Conservation (phyloP, 2,888 invertebrate species). For the Tromatobia lineatoria region DNA sequence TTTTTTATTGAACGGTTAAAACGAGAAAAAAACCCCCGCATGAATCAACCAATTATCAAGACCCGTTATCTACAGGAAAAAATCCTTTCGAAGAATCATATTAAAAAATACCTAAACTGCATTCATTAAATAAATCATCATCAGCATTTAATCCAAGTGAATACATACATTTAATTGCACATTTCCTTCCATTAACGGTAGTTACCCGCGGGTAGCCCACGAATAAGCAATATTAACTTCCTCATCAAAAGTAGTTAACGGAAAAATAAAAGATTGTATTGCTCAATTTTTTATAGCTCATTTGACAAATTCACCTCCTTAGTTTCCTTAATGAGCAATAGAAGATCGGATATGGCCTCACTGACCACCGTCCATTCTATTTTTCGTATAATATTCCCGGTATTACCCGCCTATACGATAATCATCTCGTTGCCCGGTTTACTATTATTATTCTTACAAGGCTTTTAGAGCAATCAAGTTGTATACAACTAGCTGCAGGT, state of each 20-base stretch:
- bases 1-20: not conserved
- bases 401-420: slow-evolving; percentile 24
- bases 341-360: not conserved
- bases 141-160: not conserved
- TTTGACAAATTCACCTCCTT: not conserved
- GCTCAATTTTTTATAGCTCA: not conserved
- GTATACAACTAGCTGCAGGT: not conserved
- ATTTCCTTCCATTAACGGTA: not conserved
- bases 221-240: not conserved
- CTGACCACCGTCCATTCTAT: not conserved
- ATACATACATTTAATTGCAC: not conserved
- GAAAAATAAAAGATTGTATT: not conserved
- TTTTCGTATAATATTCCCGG: not conserved
- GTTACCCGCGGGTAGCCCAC: not conserved
- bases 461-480: slow-evolving; percentile 19
- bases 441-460: slow-evolving; percentile 20
- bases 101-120: not conserved
- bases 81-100: not conserved
- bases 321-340: not conserved
- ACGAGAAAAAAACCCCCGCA: not conserved
- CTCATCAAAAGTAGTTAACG: not conserved
- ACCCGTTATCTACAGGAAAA: not conserved
- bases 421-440: slow-evolving; percentile 13
- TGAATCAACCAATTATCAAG: not conserved
- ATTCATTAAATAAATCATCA: not conserved